Conservation (phyloP, 2,113 vertebrate genomes). For the Bungarus multicinctus region DNA sequence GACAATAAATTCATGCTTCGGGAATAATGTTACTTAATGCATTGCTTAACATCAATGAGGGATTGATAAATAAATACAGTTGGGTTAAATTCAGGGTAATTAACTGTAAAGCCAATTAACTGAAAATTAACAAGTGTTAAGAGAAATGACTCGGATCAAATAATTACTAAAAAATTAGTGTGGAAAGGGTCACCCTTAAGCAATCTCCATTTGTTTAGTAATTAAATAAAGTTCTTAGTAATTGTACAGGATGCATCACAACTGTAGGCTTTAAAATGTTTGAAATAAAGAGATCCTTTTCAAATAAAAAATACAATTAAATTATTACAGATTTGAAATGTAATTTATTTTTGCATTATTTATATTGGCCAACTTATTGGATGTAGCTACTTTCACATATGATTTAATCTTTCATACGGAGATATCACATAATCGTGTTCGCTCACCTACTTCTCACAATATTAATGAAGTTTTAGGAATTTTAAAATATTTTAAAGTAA, state of each 20-base stretch:
- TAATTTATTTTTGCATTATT: constrained; percentile 36
- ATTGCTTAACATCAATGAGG: background rate
- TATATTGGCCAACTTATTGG: constrained; percentile 42
- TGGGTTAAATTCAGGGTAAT: background rate
- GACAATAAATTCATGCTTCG: background rate
- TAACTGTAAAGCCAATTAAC: constrained; percentile 9
- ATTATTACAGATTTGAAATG: constrained; percentile 44
- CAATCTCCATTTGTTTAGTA: background rate
- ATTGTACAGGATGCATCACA: constrained; percentile 48
- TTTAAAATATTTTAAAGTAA: background rate
- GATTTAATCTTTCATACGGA: constrained; percentile 43
- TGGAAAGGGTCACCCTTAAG: constrained; percentile 38
- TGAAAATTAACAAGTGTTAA: constrained; percentile 5
- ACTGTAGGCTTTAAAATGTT: constrained; percentile 12
- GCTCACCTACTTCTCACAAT: constrained; percentile 7
- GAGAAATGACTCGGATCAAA: constrained; percentile 48
- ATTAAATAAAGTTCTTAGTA: constrained; percentile 40
- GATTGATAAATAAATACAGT: background rate
- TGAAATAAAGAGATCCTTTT: constrained; percentile 45
- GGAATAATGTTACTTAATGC: background rate
- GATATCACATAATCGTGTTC: constrained; percentile 1
- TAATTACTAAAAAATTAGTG: constrained; percentile 48
- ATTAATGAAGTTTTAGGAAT: background rate
- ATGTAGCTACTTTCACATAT: constrained; percentile 32
- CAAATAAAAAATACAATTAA: constrained; percentile 24